Evolutionary conservation across 2,888 invertebrate genomes (phyloP).

Genomic region (Cenopis cana): DNA sequence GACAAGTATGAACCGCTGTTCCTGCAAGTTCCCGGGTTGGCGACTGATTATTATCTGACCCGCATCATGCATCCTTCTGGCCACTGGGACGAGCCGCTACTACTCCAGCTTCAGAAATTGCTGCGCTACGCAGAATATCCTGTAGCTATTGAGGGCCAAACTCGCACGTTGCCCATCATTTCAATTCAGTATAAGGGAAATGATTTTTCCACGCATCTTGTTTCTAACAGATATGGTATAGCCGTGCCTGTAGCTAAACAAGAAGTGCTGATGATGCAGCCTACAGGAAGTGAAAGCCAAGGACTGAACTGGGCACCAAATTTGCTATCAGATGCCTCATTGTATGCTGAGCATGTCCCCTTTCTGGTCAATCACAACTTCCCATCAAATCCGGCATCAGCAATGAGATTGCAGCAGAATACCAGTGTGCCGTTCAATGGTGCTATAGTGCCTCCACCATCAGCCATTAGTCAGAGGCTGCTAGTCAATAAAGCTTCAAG

Average conservation of each 20-base stretch:
- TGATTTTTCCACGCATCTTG: slow-evolving; percentile 79
- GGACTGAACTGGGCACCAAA: slow-evolving; percentile 65
- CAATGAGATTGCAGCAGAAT: slow-evolving; percentile 75
- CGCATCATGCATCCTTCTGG: slow-evolving; percentile 82
- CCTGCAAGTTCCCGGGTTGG: slow-evolving; percentile 83
- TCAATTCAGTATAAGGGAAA: slow-evolving; percentile 77
- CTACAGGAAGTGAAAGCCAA: slow-evolving; percentile 57
- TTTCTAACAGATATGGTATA: slow-evolving; percentile 75
- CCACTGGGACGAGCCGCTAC: slow-evolving; percentile 81
- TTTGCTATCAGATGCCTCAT: slow-evolving; percentile 58
- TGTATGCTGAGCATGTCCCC: slow-evolving; percentile 73
- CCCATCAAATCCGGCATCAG: slow-evolving; percentile 75
- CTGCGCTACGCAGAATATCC: slow-evolving; percentile 76
- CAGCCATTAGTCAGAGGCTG: slow-evolving; percentile 70
- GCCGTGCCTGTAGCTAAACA: slow-evolving; percentile 77
- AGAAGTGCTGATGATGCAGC: slow-evolving; percentile 68
- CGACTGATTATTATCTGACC: slow-evolving; percentile 85
- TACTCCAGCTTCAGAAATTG: slow-evolving; percentile 71
- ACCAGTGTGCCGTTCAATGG: slow-evolving; percentile 69
- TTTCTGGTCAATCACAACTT: slow-evolving; percentile 77
- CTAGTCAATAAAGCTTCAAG: slow-evolving; percentile 68
- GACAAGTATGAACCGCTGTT: slow-evolving; percentile 81
- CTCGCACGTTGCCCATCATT: slow-evolving; percentile 72
- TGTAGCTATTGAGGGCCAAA: slow-evolving; percentile 69
- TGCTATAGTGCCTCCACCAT: slow-evolving; percentile 57